Evolutionary conservation across 2,888 invertebrate species (phyloP).

Genomic region (Tubulanus polymorphus): DNA sequence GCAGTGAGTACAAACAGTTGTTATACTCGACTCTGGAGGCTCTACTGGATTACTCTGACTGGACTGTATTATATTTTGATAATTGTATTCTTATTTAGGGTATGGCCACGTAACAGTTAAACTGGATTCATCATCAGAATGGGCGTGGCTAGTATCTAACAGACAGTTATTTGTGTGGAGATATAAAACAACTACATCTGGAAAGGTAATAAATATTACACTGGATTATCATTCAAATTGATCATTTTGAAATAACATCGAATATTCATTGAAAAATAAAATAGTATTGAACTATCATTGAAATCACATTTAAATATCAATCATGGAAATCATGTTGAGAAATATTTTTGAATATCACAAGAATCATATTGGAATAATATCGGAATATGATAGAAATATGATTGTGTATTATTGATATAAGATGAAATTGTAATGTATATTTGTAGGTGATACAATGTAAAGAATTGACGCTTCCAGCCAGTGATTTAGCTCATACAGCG

Average conservation of each 20-base stretch:
- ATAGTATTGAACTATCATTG: background rate
- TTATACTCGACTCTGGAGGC: too few species aligned
- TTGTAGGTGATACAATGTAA: constrained; percentile 63
- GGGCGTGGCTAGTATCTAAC: constrained; percentile 83
- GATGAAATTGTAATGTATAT: background rate
- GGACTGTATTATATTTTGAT: too few species aligned
- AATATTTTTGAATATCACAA: too few species aligned
- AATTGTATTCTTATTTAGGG: constrained; percentile 45
- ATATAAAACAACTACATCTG: constrained; percentile 38
- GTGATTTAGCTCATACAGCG: constrained; percentile 76
- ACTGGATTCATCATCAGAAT: constrained; percentile 65
- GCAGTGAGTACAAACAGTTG: too few species aligned
- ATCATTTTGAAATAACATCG: background rate
- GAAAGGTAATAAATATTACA: constrained; percentile 29
- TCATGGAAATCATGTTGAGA: background rate
- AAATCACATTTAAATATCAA: background rate
- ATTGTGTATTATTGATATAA: constrained; percentile 10
- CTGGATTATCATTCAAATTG: background rate
- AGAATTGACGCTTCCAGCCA: constrained; percentile 83
- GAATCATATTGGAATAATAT: too few species aligned
- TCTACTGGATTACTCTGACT: too few species aligned
- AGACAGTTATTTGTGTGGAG: constrained; percentile 79
- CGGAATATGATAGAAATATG: background rate
- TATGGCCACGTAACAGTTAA: constrained; percentile 59
- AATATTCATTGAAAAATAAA: background rate